phyloP scores from a whole-genome alignment of 2,888 invertebrate species.

The Abrostola triplasia region DNA sequence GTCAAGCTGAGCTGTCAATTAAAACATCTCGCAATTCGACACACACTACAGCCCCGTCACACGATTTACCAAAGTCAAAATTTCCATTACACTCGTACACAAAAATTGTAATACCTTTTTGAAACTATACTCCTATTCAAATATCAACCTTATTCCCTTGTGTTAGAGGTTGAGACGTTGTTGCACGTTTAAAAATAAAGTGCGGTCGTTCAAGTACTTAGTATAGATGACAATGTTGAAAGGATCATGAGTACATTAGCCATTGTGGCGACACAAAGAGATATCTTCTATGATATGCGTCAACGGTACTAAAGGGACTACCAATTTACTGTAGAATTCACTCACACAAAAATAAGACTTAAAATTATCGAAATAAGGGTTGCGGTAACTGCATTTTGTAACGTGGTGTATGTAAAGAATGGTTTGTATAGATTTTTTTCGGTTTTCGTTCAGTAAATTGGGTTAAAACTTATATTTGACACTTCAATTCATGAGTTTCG shows the following conservation, averaged over 20 bases:
- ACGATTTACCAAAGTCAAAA: conserved; percentile 85
- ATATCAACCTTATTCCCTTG: conserved; percentile 32
- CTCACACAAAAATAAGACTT: conserved; percentile 49
- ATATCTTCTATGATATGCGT: conserved; percentile 75
- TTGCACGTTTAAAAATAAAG: conserved; percentile 19
- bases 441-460: conserved; percentile 74
- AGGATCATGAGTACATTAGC: conserved; percentile 86
- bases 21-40: conserved; percentile 71
- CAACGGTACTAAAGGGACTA: conserved; percentile 70
- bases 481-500: conserved; percentile 62
- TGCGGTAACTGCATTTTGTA: not conserved
- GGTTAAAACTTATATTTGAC: conserved; percentile 80
- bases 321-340: conserved; percentile 13
- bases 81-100: conserved; percentile 79
- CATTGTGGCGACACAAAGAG: conserved; percentile 78
- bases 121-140: conserved; percentile 14
- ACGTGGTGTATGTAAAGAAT: conserved; percentile 38
- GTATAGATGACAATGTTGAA: conserved; percentile 85
- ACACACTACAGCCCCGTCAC: conserved; percentile 81
- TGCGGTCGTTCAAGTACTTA: conserved; percentile 74
- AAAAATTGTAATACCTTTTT: conserved; percentile 29
- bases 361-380: conserved; percentile 26
- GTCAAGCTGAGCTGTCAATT: conserved; percentile 77
- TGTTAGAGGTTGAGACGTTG: conserved; percentile 12
- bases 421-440: conserved; percentile 61